Base-by-base conservation (phyloP, 2,113 vertebrate species). In the Cervus canadensis region DNA sequence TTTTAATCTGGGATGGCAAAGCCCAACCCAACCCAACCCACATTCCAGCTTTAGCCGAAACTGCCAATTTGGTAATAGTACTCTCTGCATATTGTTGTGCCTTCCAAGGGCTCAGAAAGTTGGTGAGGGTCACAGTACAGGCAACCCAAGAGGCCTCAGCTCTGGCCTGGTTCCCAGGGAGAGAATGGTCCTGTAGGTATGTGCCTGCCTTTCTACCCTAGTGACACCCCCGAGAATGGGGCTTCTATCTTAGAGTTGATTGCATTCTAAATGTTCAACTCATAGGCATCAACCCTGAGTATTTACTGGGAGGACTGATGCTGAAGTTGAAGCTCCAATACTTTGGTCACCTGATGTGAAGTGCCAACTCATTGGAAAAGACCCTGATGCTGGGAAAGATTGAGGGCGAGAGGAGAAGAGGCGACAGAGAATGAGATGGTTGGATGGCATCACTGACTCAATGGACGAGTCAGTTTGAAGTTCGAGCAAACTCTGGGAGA, bases 1-100 rank as follows among this genome's bases (percentile, higher is more conserved):
- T 56, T 56, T 5, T 7, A 36, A 96, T 97, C 87, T 90, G 81
- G 95, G 78, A 87, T 95, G 98, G 97, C 93, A 97, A 97, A 98
- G 92, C 33, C 86, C 97, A 81, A 74, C 28, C 92, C 67, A 71
- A 12, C 67, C 94, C 91, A 95, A 97, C 60, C 87, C 78, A 43
- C 90, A 93, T 92, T 82, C 95, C 64, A 79, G 79, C 86, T 95
- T 93, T 52, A 54, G 89, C 92, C 91, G 94, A 98, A 98, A 95
- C 30, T 92, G 93, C 93, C 57, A 92, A 28, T 95, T 16, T 94
- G 90, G 60, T 89, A 98, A 95, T 94, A 15, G 19, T 40, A 21
- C 48, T 82, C 3, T 60, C 87, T 67, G 6, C 60, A 52, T 5
- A 3, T 11, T 6, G 40, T 2, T 8, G 60, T 36, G 54, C 9